These are phyloP conservation scores for Glyptemys insculpta DNA, from an alignment of 2,797 vertebrate genomes.

Conservation along the genomic window DNA sequence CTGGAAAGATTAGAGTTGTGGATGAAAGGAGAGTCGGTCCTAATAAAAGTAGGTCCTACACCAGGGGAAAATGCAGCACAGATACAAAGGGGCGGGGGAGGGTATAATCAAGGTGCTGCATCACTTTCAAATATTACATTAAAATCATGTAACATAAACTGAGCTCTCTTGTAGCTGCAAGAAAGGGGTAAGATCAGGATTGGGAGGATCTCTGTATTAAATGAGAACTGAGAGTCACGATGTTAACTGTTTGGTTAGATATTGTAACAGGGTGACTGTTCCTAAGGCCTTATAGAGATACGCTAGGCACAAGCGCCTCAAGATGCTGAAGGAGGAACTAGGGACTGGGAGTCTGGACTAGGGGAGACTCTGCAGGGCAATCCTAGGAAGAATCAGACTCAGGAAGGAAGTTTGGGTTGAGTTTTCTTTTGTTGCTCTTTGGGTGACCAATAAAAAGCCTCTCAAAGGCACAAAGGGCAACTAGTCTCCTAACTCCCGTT, in stretches of 20 bases:
- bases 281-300: background rate
- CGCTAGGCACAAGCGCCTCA: background rate
- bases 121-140: no score
- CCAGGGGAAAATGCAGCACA: background rate
- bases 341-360: background rate
- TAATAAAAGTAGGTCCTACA: background rate
- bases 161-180: background rate
- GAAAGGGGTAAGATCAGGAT: background rate
- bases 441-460: background rate
- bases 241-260: background rate
- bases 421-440: background rate
- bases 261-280: no score
- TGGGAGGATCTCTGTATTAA: background rate
- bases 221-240: background rate
- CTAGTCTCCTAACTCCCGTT: background rate
- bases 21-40: background rate
- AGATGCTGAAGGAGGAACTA: background rate
- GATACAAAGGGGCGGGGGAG: background rate
- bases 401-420: background rate
- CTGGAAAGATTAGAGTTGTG: background rate
- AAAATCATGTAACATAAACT: background rate
- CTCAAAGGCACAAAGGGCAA: background rate
- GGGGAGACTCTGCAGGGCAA: background rate
- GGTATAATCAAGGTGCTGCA: no score
- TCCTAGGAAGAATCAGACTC: background rate